Conservation (phyloP, 2,797 vertebrate species). For the Echeneis naucrates region DNA sequence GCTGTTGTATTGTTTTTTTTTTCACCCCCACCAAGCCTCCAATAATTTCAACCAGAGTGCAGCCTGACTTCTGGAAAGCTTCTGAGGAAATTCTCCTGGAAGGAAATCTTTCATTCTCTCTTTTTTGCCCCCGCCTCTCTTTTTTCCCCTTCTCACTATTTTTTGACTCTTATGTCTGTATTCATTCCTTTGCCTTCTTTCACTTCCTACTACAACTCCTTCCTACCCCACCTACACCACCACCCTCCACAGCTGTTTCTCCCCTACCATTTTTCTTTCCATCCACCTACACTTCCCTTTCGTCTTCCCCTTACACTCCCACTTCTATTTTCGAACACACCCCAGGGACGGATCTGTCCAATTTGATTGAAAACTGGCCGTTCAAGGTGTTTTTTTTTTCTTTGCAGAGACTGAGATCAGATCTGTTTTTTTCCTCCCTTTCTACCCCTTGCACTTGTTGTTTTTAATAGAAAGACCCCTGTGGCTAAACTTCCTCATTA, state of each 20-base stretch:
- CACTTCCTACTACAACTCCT: neutral
- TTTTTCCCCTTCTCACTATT: constrained; percentile 13
- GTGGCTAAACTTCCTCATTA: constrained; percentile 75
- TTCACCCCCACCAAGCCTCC: constrained; percentile 38
- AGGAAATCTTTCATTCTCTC: constrained; percentile 45
- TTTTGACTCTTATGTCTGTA: constrained; percentile 1
- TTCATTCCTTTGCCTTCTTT: neutral
- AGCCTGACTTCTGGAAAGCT: constrained; percentile 40
- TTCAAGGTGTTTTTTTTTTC: constrained; percentile 42
- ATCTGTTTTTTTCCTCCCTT: constrained; percentile 36
- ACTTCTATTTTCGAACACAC: constrained; percentile 54
- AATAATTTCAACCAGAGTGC: constrained; percentile 40
- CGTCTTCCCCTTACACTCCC: constrained; percentile 2
- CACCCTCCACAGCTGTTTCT: constrained; percentile 17
- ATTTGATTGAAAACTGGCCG: constrained; percentile 64
- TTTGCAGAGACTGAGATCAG: constrained; percentile 54
- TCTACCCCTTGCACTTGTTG: constrained; percentile 65
- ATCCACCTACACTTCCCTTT: neutral
- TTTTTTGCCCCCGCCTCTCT: constrained; percentile 24
- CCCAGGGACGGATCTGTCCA: constrained; percentile 58
- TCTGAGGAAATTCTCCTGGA: constrained; percentile 42
- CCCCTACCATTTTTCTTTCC: constrained; percentile 8
- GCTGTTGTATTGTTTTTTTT: constrained; percentile 57
- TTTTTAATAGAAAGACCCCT: constrained; percentile 74
- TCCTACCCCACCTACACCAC: neutral